Evolutionary conservation across 2,888 invertebrate genomes (phyloP).

Genomic region (Agrypnus murinus): DNA sequence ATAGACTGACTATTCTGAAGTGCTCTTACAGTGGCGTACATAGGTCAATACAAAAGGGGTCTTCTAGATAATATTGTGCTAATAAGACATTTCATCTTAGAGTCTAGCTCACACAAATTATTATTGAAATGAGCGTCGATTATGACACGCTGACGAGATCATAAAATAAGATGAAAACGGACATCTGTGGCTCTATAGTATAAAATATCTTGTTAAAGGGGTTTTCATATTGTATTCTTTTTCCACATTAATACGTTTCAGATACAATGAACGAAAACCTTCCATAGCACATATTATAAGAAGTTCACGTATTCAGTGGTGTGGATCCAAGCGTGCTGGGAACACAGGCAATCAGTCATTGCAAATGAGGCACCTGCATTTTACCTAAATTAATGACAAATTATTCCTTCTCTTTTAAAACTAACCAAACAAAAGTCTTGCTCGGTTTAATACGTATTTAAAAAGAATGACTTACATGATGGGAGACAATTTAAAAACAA

Average conservation of each 20-base stretch:
- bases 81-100: too few relatives aligned
- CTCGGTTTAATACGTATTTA: constrained; percentile 28
- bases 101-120: too few relatives aligned
- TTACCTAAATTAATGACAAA: constrained; percentile 53
- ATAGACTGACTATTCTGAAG: too few relatives aligned
- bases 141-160: too few relatives aligned
- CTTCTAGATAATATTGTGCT: too few relatives aligned
- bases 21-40: background rate
- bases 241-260: constrained; percentile 33
- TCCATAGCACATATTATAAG: constrained; percentile 43
- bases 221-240: too few relatives aligned
- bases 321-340: constrained; percentile 58
- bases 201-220: too few relatives aligned
- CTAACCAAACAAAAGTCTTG: constrained; percentile 37
- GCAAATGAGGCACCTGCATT: constrained; percentile 57
- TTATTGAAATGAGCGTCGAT: too few relatives aligned
- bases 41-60: too few relatives aligned
- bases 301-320: constrained; percentile 52
- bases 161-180: too few relatives aligned
- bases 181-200: too few relatives aligned
- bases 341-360: constrained; percentile 59
- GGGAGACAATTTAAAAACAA: constrained; percentile 10
- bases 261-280: constrained; percentile 39
- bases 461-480: constrained; percentile 13
- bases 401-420: constrained; percentile 43